Percentiles rank a stretch among this genome's conserved stretches.
Evolutionary conservation across 23 tunicate genomes (phyloP).

Genomic region (Aplidium turbinatum): DNA sequence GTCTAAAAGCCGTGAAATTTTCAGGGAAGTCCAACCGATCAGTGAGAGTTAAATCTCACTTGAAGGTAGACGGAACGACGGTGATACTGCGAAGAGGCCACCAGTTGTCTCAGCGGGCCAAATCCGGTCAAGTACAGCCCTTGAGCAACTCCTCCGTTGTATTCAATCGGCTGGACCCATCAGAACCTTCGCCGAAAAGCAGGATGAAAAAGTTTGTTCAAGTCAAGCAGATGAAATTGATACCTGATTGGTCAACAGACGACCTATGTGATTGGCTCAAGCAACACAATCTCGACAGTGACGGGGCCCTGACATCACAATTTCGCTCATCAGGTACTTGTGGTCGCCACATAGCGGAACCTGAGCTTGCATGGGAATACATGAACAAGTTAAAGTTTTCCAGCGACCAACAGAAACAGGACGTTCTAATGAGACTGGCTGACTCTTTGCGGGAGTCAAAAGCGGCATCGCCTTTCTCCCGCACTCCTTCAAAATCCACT

Average conservation of each 20-base stretch:
- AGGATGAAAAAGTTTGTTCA: conserved; percentile 61
- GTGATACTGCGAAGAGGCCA: too few relatives aligned
- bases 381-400: conserved; percentile 29
- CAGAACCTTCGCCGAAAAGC: too few relatives aligned
- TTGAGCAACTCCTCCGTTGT: too few relatives aligned
- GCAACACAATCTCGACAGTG: conserved; percentile 32
- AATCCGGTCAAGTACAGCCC: too few relatives aligned
- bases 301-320: conserved; percentile 19
- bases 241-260: conserved; percentile 44
- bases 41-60: too few relatives aligned
- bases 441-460: conserved; percentile 33
- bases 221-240: conserved; percentile 3
- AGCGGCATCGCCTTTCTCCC: background rate
- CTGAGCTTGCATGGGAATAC: conserved; percentile 45
- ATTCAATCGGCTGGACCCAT: too few relatives aligned
- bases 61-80: too few relatives aligned
- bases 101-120: too few relatives aligned
- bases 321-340: conserved; percentile 17
- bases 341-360: conserved; percentile 34
- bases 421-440: conserved; percentile 37
- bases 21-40: too few relatives aligned
- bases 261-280: conserved; percentile 55
- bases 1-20: too few relatives aligned
- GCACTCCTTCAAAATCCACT: background rate
- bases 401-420: conserved; percentile 50